Evolutionary conservation across 2,888 invertebrate species (phyloP).

Genomic region (Napeogenes inachia): DNA sequence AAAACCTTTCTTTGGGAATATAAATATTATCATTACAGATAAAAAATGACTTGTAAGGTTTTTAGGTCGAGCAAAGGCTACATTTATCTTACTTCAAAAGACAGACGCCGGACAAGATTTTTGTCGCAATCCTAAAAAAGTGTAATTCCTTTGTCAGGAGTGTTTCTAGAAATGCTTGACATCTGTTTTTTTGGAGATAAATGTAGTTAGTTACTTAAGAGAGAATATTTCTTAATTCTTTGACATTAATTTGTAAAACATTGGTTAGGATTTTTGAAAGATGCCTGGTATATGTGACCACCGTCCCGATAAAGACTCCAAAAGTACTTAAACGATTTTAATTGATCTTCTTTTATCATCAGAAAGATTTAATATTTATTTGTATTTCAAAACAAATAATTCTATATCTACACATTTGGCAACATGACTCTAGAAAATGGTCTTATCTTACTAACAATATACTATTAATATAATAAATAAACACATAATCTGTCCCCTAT

Average conservation of each 20-base stretch:
- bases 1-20: background rate
- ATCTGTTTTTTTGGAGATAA: slow-evolving; percentile 22
- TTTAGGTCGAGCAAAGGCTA: slow-evolving; percentile 13
- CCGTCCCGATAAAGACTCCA: too few species aligned
- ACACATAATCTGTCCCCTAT: too few species aligned
- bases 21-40: background rate
- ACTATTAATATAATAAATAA: too few species aligned
- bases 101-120: slow-evolving; percentile 21
- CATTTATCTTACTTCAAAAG: slow-evolving; percentile 26
- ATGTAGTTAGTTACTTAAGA: slow-evolving; percentile 13
- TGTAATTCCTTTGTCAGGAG: slow-evolving; percentile 24
- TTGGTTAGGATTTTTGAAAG: too few species aligned
- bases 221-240: slow-evolving; percentile 11
- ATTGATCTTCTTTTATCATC: too few species aligned
- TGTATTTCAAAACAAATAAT: too few species aligned
- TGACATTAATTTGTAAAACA: background rate
- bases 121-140: slow-evolving; percentile 21
- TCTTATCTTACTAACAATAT: too few species aligned
- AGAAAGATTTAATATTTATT: too few species aligned
- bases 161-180: slow-evolving; percentile 23
- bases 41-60: slow-evolving; percentile 7
- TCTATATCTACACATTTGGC: too few species aligned
- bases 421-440: too few species aligned
- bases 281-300: too few species aligned
- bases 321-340: too few species aligned